Conservation (phyloP, 2,888 invertebrate genomes). For the Troides helena region DNA sequence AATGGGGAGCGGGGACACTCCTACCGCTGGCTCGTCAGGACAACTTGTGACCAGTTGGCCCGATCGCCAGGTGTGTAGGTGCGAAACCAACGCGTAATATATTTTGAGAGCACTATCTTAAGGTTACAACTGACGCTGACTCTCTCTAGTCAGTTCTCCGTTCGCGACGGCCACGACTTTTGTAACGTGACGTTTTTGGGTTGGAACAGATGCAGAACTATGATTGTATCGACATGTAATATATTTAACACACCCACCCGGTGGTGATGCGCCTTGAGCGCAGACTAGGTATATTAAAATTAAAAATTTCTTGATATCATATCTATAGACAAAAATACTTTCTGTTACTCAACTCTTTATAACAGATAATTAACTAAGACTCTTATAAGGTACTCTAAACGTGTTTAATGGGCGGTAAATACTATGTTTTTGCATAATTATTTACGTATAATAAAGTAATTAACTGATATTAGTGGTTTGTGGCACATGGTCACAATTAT, state of each 20-base stretch:
- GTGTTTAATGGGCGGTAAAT: not conserved
- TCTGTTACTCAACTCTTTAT: no score
- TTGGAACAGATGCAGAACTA: constrained; percentile 25
- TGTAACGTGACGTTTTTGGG: constrained; percentile 16
- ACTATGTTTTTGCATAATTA: not conserved
- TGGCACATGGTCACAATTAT: constrained; percentile 49
- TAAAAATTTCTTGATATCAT: not conserved
- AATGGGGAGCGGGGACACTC: constrained; percentile 44
- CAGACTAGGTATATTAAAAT: not conserved
- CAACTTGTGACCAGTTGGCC: constrained; percentile 59
- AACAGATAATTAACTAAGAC: not conserved
- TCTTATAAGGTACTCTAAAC: not conserved
- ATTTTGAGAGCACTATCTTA: constrained; percentile 65
- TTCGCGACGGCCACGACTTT: constrained; percentile 26
- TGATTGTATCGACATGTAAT: not conserved
- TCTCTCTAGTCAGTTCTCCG: constrained; percentile 41
- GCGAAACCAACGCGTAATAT: constrained; percentile 60
- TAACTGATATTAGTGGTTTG: constrained; percentile 29
- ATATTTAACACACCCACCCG: not conserved
- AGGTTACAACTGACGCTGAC: constrained; percentile 40
- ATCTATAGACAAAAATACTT: not conserved
- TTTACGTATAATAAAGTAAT: not conserved
- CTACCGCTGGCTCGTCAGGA: constrained; percentile 50
- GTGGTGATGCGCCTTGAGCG: not conserved
- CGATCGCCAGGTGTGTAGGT: constrained; percentile 58